phyloP scores from a whole-genome alignment of 2,797 vertebrate genomes.

The Neopelma chrysocephalum region DNA sequence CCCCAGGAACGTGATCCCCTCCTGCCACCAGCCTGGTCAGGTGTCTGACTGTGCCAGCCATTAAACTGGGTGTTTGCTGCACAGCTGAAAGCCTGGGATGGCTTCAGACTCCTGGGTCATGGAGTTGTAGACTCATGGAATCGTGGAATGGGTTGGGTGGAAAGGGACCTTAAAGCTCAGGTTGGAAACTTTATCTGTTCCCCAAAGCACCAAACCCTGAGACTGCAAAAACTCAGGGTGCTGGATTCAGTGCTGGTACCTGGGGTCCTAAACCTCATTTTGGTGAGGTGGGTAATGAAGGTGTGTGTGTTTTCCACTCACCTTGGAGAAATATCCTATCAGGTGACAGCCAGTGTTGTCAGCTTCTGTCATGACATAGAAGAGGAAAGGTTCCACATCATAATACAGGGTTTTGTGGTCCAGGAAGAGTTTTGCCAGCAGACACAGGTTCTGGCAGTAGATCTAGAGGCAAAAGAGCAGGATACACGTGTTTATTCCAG shows the following conservation, averaged over 20 bases:
- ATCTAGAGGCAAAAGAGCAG: conserved; percentile 79
- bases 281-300: fast-evolving
- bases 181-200: neutral
- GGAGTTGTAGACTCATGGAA: neutral
- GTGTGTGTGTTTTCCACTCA: conserved; percentile 33
- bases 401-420: conserved; percentile 99
- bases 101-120: neutral
- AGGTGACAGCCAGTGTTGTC: conserved; percentile 99
- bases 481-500: neutral
- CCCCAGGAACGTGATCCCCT: neutral
- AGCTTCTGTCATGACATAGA: conserved; percentile 98
- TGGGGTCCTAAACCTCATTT: neutral
- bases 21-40: neutral
- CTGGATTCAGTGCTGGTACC: fast-evolving
- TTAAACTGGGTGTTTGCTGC: neutral
- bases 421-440: conserved; percentile 97
- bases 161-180: neutral
- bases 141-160: neutral
- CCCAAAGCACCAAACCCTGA: neutral
- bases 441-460: conserved; percentile 98
- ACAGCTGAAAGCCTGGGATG: neutral
- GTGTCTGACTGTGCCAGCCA: neutral
- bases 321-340: conserved; percentile 99
- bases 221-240: neutral
- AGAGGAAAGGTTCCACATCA: conserved; percentile 97